A percentile compares a stretch with the other conserved stretches of the same genome.
Evolutionary conservation across 2,888 invertebrate species (phyloP).

Genomic region (Platycnemis pennipes): DNA sequence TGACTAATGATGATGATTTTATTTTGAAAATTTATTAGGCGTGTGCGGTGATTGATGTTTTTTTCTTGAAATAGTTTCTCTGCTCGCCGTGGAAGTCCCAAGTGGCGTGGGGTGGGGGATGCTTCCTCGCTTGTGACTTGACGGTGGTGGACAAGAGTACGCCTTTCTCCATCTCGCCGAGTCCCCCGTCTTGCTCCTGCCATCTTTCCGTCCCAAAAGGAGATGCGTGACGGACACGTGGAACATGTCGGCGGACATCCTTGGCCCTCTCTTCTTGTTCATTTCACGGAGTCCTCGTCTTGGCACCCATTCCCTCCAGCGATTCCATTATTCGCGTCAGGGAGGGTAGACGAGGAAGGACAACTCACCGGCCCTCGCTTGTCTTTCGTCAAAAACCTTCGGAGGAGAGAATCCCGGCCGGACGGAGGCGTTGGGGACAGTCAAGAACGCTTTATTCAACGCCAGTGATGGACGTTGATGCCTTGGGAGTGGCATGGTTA

Average conservation of each 20-base stretch:
- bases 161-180: not conserved
- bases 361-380: too few relatives aligned
- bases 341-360: not conserved
- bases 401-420: not conserved
- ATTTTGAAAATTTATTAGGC: too few relatives aligned
- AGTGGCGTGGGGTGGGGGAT: too few relatives aligned
- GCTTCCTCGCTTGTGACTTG: too few relatives aligned
- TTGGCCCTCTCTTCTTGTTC: not conserved
- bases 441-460: too few relatives aligned
- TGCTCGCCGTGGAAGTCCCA: too few relatives aligned
- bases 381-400: not conserved
- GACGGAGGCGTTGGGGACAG: not conserved
- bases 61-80: too few relatives aligned
- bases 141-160: too few relatives aligned
- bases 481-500: not conserved
- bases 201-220: not conserved
- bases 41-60: too few relatives aligned
- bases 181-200: not conserved
- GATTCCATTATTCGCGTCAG: not conserved
- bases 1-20: too few relatives aligned
- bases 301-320: not conserved
- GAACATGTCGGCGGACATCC: not conserved
- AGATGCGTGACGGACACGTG: not conserved
- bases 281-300: not conserved
- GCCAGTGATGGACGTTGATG: not conserved